Base-by-base conservation (phyloP, 1,140 invertebrate species). In the Drosophila paulistorum region DNA sequence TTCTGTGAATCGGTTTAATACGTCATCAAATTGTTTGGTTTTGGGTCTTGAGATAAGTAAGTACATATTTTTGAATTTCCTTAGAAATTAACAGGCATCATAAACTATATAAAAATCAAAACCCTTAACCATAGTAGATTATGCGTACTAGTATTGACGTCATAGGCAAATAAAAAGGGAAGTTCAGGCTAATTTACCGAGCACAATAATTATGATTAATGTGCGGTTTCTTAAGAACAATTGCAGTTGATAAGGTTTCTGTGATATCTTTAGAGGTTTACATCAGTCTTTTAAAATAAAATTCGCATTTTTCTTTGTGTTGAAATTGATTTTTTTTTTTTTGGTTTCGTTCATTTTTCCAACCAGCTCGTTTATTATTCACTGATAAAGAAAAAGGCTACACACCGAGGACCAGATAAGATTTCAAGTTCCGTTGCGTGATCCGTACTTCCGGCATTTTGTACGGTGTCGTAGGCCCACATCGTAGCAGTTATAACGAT, bases 221-320 rank as follows among this genome's bases (percentile, higher is more conserved):
- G 68, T 20, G 30, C 59, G 35, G 11, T 71, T 79, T 86, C 79
- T 55, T 55, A 14, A 20, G 84, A 89, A 86, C 58, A 37, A 57
- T 20, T 73, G 33, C 45, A 71, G 33, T 42, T 76, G 70, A 79
- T 79, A 79, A 77, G 62, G 20, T 30, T 57, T 48, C n/a, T 63
- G 33, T 42, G 59, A 68, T 80, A 57, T 59, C 37, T 39, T 45
- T 26, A 41, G 41, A 20, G 59, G 42, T 79, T 86, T 89, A 80
- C 84, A 86, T 86, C 83, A 86, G 76, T 64, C 20, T 35, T 80
- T 84, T 80, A 77, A 79, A 89, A 86, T 80, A 86, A 79, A 83
- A 45, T 71, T 55, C 54, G 37, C 64, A 66, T 48, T 66, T 65
- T 13, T 42, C 20, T 64, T 51, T 55, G 54, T 72, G 14, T 48